Evolutionary conservation across 2,113 vertebrate genomes (phyloP), one percentile per base, ranked within the genome.

Genomic region (Rhinopomastus cyanomelas): DNA sequence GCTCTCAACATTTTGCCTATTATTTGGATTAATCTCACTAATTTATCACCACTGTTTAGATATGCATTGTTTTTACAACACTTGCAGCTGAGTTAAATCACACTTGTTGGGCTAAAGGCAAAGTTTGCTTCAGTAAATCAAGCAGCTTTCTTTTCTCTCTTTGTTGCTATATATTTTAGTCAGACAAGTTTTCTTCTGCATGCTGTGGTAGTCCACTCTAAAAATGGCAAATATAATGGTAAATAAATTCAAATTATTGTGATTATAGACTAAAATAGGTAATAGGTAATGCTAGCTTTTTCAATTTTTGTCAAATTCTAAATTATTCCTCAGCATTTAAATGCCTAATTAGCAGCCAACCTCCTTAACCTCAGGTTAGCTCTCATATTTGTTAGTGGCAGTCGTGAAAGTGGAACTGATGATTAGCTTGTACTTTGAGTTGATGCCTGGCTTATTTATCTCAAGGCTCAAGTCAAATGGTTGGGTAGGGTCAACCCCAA

Each of bases 1-100:
- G 34, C 53, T 66, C 73, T 92, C 92, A 75, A 77, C 69, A 68
- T 94, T 96, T 42, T 92, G 80, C 78, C 69, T 92, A 56, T 88
- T 94, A 92, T 90, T 92, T 89, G 44, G 64, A 92, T 92, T 95
- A 90, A 92, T 89, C 86, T 95, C 60, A 72, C 52, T 89, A 73
- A 87, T 93, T 93, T 89, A 92, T 95, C 78, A 87, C 44, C 15
- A 17, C 74, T 89, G 56, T 96, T 95, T 84, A 82, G 84, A 85
- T 76, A 72, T 68, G 26, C 67, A 39, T 92, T 90, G 65, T 79
- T 90, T 96, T 59, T 62, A 25, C 61, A 91, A 85, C 37, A 26
- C 55, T 82, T 76, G 66, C n/a, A 81, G 32, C 48, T 94, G 59
- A 94, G 64, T 90, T 94, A 66, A 88, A 87, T 25, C 66, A 86